These are phyloP conservation scores for Diabrotica balteata DNA, from an alignment of 2,888 invertebrate species.

Conservation along the genomic window DNA sequence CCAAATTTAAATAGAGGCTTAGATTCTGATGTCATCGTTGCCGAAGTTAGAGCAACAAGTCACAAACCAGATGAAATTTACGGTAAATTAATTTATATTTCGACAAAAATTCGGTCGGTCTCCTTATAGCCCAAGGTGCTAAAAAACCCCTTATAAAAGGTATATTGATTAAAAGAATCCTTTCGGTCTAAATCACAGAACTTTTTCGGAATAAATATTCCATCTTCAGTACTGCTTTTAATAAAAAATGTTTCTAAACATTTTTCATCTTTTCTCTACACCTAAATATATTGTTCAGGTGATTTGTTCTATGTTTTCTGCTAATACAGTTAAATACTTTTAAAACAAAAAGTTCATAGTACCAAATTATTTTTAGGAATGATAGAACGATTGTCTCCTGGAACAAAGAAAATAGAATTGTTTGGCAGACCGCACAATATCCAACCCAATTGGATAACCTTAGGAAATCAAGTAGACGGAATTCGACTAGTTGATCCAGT, in stretches of 20 bases:
- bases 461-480: conserved; percentile 97
- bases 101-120: too few relatives aligned
- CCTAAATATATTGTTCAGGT: too few relatives aligned
- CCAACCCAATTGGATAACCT: conserved; percentile 97
- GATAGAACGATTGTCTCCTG: conserved; percentile 94
- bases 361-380: conserved; percentile 61
- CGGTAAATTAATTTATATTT: conserved; percentile 65
- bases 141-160: too few relatives aligned
- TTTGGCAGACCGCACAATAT: conserved; percentile 98
- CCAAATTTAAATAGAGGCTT: conserved; percentile 89
- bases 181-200: too few relatives aligned
- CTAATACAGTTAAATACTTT: too few relatives aligned
- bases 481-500: conserved; percentile 92
- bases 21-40: conserved; percentile 98
- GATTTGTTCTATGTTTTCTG: too few relatives aligned
- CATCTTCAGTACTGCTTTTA: too few relatives aligned
- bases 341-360: neutral
- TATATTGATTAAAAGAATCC: too few relatives aligned
- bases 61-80: conserved; percentile 99
- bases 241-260: too few relatives aligned
- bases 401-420: conserved; percentile 95
- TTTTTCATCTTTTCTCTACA: too few relatives aligned
- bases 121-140: too few relatives aligned
- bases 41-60: conserved; percentile 96
- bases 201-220: too few relatives aligned